Conservation (phyloP, 2,113 vertebrate species). For the Mastomys natalensis region DNA sequence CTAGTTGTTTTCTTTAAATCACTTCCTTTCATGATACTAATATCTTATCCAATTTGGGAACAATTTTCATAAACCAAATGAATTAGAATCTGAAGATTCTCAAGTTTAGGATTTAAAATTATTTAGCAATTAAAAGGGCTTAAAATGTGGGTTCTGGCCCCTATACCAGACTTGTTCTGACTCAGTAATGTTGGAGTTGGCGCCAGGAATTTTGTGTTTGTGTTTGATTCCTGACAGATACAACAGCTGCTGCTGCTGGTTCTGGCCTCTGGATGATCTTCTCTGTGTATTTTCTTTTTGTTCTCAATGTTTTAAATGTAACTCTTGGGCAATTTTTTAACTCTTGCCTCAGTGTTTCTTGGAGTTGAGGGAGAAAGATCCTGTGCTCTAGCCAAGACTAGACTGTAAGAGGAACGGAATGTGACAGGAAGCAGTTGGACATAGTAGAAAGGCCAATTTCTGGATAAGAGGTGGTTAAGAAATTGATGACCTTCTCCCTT, state of each 20-base stretch:
- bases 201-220: not conserved
- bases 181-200: not conserved
- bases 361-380: not conserved
- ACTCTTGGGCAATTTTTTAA: not conserved
- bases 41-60: not conserved
- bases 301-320: not conserved
- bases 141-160: not conserved
- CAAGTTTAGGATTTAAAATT: slow-evolving; percentile 20
- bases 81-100: not conserved
- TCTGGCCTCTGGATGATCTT: not conserved
- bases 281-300: not conserved
- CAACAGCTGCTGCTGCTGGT: not conserved
- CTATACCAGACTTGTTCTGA: not conserved
- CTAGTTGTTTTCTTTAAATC: not conserved
- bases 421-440: not conserved
- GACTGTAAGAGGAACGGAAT: not conserved
- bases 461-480: not conserved
- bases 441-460: not conserved
- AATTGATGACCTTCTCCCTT: not conserved
- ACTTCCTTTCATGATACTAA: not conserved
- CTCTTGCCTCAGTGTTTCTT: not conserved
- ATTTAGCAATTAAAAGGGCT: not conserved
- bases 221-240: not conserved
- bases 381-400: not conserved
- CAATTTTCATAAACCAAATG: not conserved